Evolutionary conservation across 2,113 vertebrate genomes (phyloP), one percentile per base, ranked within the genome.

Genomic region (Microtus ochrogaster): DNA sequence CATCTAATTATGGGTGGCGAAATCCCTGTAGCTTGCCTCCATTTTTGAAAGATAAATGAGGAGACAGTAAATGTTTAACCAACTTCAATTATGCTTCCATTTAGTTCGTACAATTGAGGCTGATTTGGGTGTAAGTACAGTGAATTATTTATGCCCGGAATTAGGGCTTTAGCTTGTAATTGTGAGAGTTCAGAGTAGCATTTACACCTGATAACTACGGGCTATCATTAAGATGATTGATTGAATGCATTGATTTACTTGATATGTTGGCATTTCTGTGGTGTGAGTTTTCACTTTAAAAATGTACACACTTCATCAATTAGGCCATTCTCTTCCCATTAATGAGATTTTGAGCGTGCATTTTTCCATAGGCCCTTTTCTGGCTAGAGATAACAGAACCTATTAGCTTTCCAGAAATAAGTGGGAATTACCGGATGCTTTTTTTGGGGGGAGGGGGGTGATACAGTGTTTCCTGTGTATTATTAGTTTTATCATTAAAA

Each of bases 221-320:
- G 83, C 82, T 96, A 97, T 97, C 95, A 97, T 96, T 97, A 96
- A 73, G 39, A 97, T 94, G 94, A 98, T 92, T 95, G 94, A 95
- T 95, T 96, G 63, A 82, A 92, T 94, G 36, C 91, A 96, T 77
- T 97, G 95, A 97, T 97, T 97, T 97, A 77, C 95, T 96, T 95
- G 92, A 66, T 95, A 87, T 36, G 52, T 91, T 58, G 94, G 74
- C 92, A 96, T 96, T 97, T 82, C 95, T 96, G 78, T 90, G 41
- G 73, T 87, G 63, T 95, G 77, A 77, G 6, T 72, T 96, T 96
- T 95, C 26, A 94, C 86, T 94, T 89, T 79, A 89, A 65, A 85
- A 92, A 89, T 87, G 55, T 78, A 92, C 76, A 74, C 55, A 79
- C 90, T 89, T 92, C 68, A 55, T 87, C 73, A 89, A 90, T 93